Percentiles rank a stretch among this genome's conserved stretches.
These are phyloP conservation scores for Diorhabda elongata DNA, from an alignment of 1,140 invertebrate genomes.

Conservation along the genomic window DNA sequence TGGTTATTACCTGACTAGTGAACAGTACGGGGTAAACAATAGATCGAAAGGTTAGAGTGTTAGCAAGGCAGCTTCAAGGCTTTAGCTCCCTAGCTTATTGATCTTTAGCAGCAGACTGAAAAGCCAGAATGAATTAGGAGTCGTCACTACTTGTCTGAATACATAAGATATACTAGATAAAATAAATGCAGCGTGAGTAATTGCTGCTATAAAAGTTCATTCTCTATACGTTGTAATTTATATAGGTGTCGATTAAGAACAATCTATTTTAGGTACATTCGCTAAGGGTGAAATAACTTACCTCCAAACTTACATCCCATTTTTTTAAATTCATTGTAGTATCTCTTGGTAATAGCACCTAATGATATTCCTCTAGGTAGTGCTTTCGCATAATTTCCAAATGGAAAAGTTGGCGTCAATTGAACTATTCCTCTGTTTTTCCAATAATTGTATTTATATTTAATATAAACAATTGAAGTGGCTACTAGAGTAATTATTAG, in stretches of 20 bases:
- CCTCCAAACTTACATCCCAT: slow-evolving; percentile 25
- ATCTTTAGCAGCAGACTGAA: no score
- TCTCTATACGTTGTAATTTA: no score
- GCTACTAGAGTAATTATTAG: slow-evolving; percentile 1
- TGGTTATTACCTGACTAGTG: no score
- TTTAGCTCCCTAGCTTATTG: no score
- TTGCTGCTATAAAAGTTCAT: no score
- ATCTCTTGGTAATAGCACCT: slow-evolving; percentile 12
- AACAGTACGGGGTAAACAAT: no score
- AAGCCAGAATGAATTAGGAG: no score
- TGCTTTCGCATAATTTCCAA: slow-evolving; percentile 21
- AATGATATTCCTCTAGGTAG: slow-evolving; percentile 14
- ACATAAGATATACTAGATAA: no score
- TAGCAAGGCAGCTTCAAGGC: no score
- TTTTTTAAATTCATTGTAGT: slow-evolving; percentile 25
- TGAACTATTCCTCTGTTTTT: slow-evolving; percentile 16
- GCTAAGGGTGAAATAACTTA: slow-evolving; percentile 9
- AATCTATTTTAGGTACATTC: neutral
- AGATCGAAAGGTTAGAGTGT: no score
- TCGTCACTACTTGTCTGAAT: no score
- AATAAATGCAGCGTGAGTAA: no score
- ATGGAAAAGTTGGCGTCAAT: slow-evolving; percentile 20
- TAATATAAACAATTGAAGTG: slow-evolving; percentile 8
- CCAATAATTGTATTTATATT: slow-evolving; percentile 23
- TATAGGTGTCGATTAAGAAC: neutral